A percentile compares a stretch with the other conserved stretches of the same genome.
phyloP scores from a whole-genome alignment of 1,140 invertebrate genomes.

The Dolichoris vasculosae region DNA sequence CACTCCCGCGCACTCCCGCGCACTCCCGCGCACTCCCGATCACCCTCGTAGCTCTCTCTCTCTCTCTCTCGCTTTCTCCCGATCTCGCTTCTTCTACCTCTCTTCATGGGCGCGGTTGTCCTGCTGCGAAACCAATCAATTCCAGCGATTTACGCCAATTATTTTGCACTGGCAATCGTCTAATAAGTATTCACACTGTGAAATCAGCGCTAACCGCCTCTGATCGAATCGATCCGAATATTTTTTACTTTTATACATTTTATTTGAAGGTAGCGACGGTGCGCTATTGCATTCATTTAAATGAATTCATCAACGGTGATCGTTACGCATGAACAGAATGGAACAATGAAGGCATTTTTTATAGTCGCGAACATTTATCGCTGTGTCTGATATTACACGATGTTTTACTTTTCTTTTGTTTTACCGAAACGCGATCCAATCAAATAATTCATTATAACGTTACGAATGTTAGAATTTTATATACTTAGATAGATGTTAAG shows the following conservation, averaged over 20 bases:
- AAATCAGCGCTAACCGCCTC: conserved; percentile 31
- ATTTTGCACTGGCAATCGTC: conserved; percentile 15
- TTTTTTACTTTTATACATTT: background rate
- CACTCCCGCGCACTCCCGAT: too few species aligned
- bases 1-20: too few species aligned
- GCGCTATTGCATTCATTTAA: background rate
- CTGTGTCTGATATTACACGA: background rate
- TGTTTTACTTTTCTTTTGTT: background rate
- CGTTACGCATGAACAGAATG: background rate
- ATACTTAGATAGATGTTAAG: too few species aligned
- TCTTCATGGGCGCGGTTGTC: background rate
- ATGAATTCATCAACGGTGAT: background rate
- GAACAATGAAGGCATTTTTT: background rate
- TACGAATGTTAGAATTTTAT: background rate
- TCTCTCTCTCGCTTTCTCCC: background rate
- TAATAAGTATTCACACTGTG: conserved; percentile 39
- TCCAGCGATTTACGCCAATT: conserved; percentile 28
- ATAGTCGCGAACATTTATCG: background rate
- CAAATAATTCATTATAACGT: too few species aligned
- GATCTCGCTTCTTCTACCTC: too few species aligned
- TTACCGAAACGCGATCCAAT: background rate
- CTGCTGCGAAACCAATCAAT: conserved; percentile 43
- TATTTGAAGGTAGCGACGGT: background rate
- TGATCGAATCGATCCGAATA: background rate
- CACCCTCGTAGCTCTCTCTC: conserved; percentile 1